Evolutionary conservation across 2,113 vertebrate species (phyloP).

Genomic region (Ibidorhyncha struthersii): DNA sequence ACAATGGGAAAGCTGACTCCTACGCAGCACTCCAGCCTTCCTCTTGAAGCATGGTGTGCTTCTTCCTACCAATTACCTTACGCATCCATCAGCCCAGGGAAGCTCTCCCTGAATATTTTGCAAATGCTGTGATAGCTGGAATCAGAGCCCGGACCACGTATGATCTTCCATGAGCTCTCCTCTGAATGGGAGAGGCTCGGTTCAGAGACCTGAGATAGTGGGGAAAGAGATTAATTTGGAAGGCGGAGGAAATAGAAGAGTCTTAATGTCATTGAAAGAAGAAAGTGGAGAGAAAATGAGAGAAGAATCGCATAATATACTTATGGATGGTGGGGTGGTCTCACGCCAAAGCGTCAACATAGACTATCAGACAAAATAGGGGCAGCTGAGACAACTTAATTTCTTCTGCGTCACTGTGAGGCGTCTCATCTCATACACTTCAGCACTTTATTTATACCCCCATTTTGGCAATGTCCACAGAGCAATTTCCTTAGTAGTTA

Average conservation of each 20-base stretch:
- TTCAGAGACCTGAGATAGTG: background rate
- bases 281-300: background rate
- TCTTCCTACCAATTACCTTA: background rate
- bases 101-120: background rate
- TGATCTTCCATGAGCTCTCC: background rate
- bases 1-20: background rate
- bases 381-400: background rate
- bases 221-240: background rate
- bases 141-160: background rate
- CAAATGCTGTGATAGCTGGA: background rate
- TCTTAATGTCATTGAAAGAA: background rate
- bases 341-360: background rate
- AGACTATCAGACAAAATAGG: background rate
- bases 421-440: background rate
- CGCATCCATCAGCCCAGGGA: background rate
- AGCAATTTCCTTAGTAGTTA: slow-evolving; percentile 13
- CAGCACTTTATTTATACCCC: background rate
- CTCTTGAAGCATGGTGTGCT: background rate
- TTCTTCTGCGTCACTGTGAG: background rate
- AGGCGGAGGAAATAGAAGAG: background rate
- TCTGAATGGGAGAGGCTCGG: background rate
- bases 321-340: background rate
- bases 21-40: background rate
- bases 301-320: too few species aligned
- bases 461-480: background rate